A percentile compares a stretch with the other conserved stretches of the same genome.
These are phyloP conservation scores for Emys orbicularis DNA, from an alignment of 2,797 vertebrate species.

Conservation along the genomic window DNA sequence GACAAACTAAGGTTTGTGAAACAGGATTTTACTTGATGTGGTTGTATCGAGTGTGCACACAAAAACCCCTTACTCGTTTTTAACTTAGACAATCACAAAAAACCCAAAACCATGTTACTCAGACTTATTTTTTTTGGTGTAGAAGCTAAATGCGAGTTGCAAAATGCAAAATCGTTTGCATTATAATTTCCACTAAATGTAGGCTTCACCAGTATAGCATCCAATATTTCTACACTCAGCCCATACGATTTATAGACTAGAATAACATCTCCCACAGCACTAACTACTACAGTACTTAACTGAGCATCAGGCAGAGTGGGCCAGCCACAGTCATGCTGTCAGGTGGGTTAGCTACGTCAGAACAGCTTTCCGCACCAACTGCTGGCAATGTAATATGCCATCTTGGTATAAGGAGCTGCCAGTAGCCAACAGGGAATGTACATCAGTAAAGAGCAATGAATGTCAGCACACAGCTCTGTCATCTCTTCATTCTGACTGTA, in stretches of 20 bases:
- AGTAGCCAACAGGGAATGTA: background rate
- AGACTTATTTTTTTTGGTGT: background rate
- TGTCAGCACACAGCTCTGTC: rapidly evolving
- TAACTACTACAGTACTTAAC: constrained; percentile 56
- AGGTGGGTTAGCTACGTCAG: constrained; percentile 46
- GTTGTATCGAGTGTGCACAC: background rate
- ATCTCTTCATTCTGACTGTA: background rate
- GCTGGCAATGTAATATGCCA: constrained; percentile 33
- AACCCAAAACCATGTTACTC: background rate
- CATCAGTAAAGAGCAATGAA: background rate
- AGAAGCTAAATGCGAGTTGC: constrained; percentile 22
- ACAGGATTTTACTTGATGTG: background rate
- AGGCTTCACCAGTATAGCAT: constrained; percentile 46
- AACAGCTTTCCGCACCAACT: constrained; percentile 50
- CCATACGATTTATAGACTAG: constrained; percentile 66
- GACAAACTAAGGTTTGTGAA: background rate
- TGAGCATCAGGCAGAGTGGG: constrained; percentile 51
- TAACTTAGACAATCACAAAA: background rate
- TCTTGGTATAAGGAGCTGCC: constrained; percentile 9
- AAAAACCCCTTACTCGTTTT: background rate
- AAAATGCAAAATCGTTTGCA: background rate
- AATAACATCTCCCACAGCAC: constrained; percentile 57
- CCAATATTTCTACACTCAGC: constrained; percentile 27
- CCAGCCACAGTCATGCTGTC: constrained; percentile 52
- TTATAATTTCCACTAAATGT: constrained; percentile 46